Conservation (phyloP, 1,140 invertebrate species). For the Limonius californicus region DNA sequence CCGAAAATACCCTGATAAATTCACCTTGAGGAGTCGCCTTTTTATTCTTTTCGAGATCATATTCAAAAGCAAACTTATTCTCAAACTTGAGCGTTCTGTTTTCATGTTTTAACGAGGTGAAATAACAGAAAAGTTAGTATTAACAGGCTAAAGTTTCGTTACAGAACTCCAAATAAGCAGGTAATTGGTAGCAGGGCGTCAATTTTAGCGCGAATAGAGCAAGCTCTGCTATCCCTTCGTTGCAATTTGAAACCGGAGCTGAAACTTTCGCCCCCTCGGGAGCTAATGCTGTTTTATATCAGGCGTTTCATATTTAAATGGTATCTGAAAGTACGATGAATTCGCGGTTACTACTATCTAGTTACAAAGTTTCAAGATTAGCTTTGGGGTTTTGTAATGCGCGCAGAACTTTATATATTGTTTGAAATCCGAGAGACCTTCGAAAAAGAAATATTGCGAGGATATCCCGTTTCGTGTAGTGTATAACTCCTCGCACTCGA, state of each 20-base stretch:
- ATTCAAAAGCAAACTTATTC: too few relatives aligned
- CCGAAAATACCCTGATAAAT: too few relatives aligned
- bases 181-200: not conserved
- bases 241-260: slow-evolving; percentile 2
- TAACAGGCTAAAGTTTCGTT: too few relatives aligned
- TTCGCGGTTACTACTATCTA: slow-evolving; percentile 13
- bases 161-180: not conserved
- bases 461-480: not conserved
- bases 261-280: slow-evolving; percentile 12
- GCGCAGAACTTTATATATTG: slow-evolving; percentile 9
- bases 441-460: slow-evolving; percentile 7
- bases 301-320: slow-evolving; percentile 13
- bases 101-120: too few relatives aligned
- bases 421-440: not conserved
- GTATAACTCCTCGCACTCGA: too few relatives aligned
- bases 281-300: slow-evolving; percentile 10
- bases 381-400: slow-evolving; percentile 13
- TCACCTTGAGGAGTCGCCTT: too few relatives aligned
- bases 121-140: too few relatives aligned
- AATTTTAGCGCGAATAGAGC: not conserved
- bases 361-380: slow-evolving; percentile 15
- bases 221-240: slow-evolving; percentile 2
- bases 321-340: slow-evolving; percentile 9
- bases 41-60: too few relatives aligned
- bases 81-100: too few relatives aligned